Base-by-base conservation (phyloP, 2,888 invertebrate genomes). In the Ctenicera cuprea region DNA sequence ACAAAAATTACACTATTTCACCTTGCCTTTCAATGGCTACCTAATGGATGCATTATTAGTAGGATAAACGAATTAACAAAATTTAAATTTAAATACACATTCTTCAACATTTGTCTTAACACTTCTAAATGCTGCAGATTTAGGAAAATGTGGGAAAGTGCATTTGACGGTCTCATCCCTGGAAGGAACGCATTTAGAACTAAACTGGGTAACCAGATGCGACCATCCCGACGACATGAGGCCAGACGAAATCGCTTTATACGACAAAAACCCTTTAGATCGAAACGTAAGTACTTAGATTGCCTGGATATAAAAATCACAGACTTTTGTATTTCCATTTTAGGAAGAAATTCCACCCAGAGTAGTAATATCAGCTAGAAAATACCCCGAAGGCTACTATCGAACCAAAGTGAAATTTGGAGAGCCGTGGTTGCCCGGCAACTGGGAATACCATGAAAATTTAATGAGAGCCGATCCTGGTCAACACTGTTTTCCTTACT, bases 401-500 rank as follows among this genome's bases (percentile, higher is more conserved):
- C 80, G 88, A 57, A 91, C 91, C 4, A 87, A 88, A 74, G 85
- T 90, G 26, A 88, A 90, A 8, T 88, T 92, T 5, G 91, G 91
- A 0, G 88, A 88, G 12, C 86, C 89, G 0, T 82, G 87, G 70
- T 85, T 92, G 67, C 92, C 92, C 0, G 90, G 88, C 0, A 91
- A 90, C 18, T 93, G 93, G 93, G 87, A 81, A 87, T 90, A 63
- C 72, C 80, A 83, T 20, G 67, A 87, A 87, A 83, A 82, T n/a
- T 61, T 80, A 12, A 77, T 77, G 0, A 73, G 67, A 43, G 81
- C 84, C 3, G 84, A 85, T 37, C 79, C 82, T 18, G 90, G 88
- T 14, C 88, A 89, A 12, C 90, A 90, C 80, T 94, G 94, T 81
- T 87, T 94, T 33, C 92, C 93, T 81, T 93, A 92, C 66, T 94